A percentile compares a stretch with the other conserved stretches of the same genome.
phyloP scores from a whole-genome alignment of 2,113 vertebrate genomes.

The Hiodon alosoides region DNA sequence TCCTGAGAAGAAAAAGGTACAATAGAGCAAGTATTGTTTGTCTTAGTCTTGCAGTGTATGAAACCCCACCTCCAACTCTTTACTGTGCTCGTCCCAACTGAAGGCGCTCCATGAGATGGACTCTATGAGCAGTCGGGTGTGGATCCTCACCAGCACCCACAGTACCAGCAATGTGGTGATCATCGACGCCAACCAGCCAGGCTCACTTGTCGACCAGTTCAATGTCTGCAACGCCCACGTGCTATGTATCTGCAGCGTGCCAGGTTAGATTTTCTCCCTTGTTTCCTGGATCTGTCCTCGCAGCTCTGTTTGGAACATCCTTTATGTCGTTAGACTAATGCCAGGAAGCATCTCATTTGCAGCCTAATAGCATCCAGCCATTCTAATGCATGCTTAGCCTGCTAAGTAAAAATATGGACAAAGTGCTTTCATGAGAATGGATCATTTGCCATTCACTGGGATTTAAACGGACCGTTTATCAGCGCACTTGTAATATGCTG shows the following conservation, averaged over 20 bases:
- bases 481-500: neutral
- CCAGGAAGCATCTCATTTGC: too few species aligned
- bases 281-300: neutral
- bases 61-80: neutral
- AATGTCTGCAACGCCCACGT: slow-evolving; percentile 95
- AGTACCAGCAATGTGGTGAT: slow-evolving; percentile 94
- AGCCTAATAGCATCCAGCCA: too few species aligned
- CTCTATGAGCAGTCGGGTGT: slow-evolving; percentile 78
- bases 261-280: slow-evolving; percentile 63
- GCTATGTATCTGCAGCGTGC: slow-evolving; percentile 90
- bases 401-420: neutral
- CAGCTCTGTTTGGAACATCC: neutral
- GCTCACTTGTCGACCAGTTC: slow-evolving; percentile 88
- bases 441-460: neutral
- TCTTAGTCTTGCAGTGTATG: neutral
- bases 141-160: slow-evolving; percentile 92
- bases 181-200: slow-evolving; percentile 87
- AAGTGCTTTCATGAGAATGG: neutral
- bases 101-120: slow-evolving; percentile 72
- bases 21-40: neutral
- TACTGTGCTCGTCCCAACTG: neutral
- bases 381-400: too few species aligned
- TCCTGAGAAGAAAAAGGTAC: slow-evolving; percentile 75
- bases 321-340: too few species aligned
- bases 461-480: neutral